Evolutionary conservation across 2,888 invertebrate genomes (phyloP).

Genomic region (Quadriops clusia): DNA sequence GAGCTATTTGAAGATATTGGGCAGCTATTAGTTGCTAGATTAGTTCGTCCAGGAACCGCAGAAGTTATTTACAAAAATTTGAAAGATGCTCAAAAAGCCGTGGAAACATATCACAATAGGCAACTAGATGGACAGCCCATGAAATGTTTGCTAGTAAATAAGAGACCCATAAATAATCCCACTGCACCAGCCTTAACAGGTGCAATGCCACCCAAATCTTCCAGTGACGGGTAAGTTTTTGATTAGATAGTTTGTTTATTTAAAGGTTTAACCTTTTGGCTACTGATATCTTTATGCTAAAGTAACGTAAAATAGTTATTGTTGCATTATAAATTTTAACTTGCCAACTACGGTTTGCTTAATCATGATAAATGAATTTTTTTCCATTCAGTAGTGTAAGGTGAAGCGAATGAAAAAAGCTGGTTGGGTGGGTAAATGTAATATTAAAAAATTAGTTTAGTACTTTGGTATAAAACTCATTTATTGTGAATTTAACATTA

Average conservation of each 20-base stretch:
- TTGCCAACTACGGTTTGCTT: too few relatives aligned
- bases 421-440: too few relatives aligned
- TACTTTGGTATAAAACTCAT: too few relatives aligned
- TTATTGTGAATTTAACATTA: too few relatives aligned
- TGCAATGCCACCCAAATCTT: constrained; percentile 3
- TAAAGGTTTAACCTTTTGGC: too few relatives aligned
- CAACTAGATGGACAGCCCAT: constrained; percentile 89
- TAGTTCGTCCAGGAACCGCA: constrained; percentile 78
- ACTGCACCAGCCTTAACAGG: constrained; percentile 38
- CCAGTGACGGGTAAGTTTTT: constrained; percentile 20
- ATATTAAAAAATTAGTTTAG: too few relatives aligned
- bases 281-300: too few relatives aligned
- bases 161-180: constrained; percentile 51
- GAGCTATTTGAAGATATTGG: constrained; percentile 92
- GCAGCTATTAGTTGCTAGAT: constrained; percentile 67
- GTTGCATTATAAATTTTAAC: too few relatives aligned
- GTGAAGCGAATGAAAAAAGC: too few relatives aligned
- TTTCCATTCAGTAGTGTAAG: too few relatives aligned
- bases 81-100: constrained; percentile 80
- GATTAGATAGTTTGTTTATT: not conserved
- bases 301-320: too few relatives aligned
- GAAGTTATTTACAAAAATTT: constrained; percentile 82
- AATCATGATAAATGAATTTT: too few relatives aligned
- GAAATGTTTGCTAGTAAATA: constrained; percentile 79
- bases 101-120: constrained; percentile 85